Evolutionary conservation across 1,140 invertebrate species (phyloP).

Genomic region (Fopius arisanus): DNA sequence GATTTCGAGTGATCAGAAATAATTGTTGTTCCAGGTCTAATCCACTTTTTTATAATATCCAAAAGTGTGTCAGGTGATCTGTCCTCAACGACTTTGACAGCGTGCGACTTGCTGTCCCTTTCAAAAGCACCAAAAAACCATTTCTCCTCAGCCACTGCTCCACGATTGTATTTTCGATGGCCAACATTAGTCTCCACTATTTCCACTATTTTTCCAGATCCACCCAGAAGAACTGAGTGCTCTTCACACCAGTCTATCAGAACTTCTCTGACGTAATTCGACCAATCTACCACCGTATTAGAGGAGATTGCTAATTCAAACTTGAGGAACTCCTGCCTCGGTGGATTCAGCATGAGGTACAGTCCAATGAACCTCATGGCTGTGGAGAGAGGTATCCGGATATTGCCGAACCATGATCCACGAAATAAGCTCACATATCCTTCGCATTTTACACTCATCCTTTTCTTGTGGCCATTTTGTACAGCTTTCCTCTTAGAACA

Average conservation of each 20-base stretch:
- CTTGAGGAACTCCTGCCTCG: not conserved
- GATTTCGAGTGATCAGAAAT: constrained; percentile 40
- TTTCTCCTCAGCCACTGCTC: constrained; percentile 40
- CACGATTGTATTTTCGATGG: constrained; percentile 41
- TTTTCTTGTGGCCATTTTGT: no score
- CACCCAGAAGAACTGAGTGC: constrained; percentile 26
- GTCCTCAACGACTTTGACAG: constrained; percentile 33
- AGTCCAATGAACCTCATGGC: not conserved
- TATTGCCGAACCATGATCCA: constrained; percentile 34
- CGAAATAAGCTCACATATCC: no score
- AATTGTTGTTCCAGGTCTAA: constrained; percentile 38
- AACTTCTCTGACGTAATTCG: constrained; percentile 22
- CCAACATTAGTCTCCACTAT: constrained; percentile 43
- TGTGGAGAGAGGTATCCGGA: not conserved
- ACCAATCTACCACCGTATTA: constrained; percentile 20
- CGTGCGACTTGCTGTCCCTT: constrained; percentile 23
- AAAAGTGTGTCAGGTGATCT: constrained; percentile 28
- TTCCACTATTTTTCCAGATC: constrained; percentile 34
- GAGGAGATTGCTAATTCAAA: not conserved
- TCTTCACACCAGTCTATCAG: not conserved
- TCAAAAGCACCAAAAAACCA: constrained; percentile 56
- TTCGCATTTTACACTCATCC: no score
- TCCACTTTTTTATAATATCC: constrained; percentile 29
- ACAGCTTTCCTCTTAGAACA: no score
- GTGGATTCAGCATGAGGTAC: not conserved